phyloP scores from a whole-genome alignment of 2,113 vertebrate species.

The Zapornia atra region DNA sequence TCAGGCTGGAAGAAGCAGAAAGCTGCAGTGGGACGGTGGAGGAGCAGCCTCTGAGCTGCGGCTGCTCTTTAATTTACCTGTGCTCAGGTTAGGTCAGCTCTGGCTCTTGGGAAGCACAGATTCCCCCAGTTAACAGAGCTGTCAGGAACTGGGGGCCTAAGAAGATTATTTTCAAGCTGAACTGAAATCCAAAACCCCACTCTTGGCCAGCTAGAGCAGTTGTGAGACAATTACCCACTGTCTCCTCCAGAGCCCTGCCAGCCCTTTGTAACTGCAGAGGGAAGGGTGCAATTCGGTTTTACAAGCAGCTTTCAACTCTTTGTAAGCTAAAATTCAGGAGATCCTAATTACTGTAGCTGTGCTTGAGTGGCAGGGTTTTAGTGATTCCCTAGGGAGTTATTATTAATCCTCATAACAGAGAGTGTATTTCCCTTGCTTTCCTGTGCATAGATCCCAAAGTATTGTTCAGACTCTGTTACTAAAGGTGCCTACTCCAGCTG shows the following conservation, averaged over 20 bases:
- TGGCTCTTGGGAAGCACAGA: not conserved
- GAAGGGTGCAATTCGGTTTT: not conserved
- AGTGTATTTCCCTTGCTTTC: not conserved
- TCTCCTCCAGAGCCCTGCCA: constrained; percentile 24
- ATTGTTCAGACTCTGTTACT: not conserved
- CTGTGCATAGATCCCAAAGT: not conserved
- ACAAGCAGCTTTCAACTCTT: constrained; percentile 2
- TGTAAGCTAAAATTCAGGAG: not conserved
- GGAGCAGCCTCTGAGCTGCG: not conserved
- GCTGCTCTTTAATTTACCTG: not conserved
- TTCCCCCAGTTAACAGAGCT: not conserved
- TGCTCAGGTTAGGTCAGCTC: not conserved
- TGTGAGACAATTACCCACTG: constrained; percentile 49
- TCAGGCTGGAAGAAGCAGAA: not conserved
- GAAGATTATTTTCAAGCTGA: constrained; percentile 43
- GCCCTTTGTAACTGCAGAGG: not conserved
- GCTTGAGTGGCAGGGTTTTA: not conserved
- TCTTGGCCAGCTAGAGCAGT: not conserved
- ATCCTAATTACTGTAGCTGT: not conserved
- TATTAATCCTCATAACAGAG: not conserved
- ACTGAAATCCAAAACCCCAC: constrained; percentile 44
- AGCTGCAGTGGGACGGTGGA: not conserved
- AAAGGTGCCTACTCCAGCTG: not conserved
- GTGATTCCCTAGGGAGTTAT: not conserved
- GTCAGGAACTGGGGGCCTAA: constrained; percentile 16